A percentile compares a stretch with the other conserved stretches of the same genome.
Evolutionary conservation across 2,797 vertebrate species (phyloP).

Genomic region (Monodelphis domestica): DNA sequence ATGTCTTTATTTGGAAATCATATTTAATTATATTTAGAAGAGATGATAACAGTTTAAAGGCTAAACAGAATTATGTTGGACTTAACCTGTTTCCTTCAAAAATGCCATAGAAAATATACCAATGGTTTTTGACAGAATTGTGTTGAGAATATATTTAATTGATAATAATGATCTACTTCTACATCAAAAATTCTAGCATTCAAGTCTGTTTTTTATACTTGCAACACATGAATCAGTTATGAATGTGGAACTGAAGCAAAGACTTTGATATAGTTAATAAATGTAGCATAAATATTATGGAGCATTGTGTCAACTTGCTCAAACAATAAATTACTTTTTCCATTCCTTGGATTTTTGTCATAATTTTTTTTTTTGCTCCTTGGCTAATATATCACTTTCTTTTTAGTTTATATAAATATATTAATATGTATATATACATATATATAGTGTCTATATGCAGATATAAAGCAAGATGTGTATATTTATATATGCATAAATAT

Average conservation of each 20-base stretch:
- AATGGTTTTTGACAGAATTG: not conserved
- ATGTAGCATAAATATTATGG: not conserved
- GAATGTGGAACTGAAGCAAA: too few species aligned
- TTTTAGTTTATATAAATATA: too few species aligned
- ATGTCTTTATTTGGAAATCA: not conserved
- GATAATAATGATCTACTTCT: not conserved
- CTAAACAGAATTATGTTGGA: not conserved
- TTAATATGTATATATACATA: too few species aligned
- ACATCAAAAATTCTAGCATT: not conserved
- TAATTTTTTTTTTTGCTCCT: too few species aligned
- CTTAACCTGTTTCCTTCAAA: not conserved
- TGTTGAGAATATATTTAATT: not conserved
- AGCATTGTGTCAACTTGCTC: too few species aligned
- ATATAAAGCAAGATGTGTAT: too few species aligned
- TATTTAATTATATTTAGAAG: not conserved
- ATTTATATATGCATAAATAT: too few species aligned
- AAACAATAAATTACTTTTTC: too few species aligned
- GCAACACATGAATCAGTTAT: not conserved
- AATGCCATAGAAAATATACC: not conserved
- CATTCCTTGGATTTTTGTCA: too few species aligned
- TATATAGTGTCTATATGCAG: too few species aligned
- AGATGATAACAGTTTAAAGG: not conserved
- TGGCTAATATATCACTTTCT: too few species aligned
- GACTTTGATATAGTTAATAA: not conserved
- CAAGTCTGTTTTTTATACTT: not conserved